Evolutionary conservation across 2,113 vertebrate species (phyloP).

Genomic region (Xerus inauris): DNA sequence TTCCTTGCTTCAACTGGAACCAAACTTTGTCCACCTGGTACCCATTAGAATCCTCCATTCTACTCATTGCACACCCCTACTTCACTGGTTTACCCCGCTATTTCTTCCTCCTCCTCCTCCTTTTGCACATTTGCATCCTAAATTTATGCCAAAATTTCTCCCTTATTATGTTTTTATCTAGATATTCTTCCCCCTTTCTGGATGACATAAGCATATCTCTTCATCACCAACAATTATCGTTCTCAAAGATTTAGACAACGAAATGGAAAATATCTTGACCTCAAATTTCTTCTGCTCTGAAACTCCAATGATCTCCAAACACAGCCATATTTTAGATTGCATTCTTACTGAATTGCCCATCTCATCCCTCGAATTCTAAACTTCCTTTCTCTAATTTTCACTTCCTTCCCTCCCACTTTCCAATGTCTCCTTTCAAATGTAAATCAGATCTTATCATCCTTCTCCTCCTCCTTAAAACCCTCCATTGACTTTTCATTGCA

Average conservation of each 20-base stretch:
- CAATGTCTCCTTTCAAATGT: conserved; percentile 45
- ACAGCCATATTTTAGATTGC: background rate
- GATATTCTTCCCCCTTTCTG: background rate
- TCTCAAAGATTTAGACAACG: background rate
- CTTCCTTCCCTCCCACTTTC: background rate
- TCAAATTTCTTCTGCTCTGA: background rate
- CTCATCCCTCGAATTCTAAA: background rate
- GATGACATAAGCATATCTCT: background rate
- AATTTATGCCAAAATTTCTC: background rate
- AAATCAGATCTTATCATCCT: background rate
- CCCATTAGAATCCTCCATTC: background rate
- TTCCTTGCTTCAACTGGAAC: background rate
- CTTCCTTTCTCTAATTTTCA: conserved; percentile 17
- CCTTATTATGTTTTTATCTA: background rate
- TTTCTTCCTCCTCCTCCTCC: background rate
- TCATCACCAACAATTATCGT: background rate
- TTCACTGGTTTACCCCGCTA: background rate
- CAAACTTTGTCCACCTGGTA: background rate
- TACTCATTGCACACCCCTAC: background rate
- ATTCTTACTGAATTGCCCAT: background rate
- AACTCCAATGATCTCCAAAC: background rate
- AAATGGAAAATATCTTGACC: background rate
- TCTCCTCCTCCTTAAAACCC: background rate
- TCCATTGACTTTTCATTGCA: background rate
- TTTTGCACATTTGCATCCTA: background rate